These are phyloP conservation scores for Noctua fimbriata DNA, from an alignment of 2,888 invertebrate species.

Conservation along the genomic window DNA sequence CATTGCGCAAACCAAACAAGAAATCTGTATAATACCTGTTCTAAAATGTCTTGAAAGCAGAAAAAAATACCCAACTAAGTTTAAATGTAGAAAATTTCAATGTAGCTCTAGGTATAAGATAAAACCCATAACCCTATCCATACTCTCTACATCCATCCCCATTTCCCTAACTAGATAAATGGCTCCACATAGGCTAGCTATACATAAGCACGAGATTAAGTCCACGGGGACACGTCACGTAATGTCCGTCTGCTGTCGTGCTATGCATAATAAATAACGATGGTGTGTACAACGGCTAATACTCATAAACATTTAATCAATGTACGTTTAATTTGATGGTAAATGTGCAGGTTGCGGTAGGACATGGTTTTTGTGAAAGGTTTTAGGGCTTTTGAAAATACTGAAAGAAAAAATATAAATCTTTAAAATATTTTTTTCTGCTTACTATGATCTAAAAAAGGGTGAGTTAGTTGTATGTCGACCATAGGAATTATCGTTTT, in stretches of 20 bases:
- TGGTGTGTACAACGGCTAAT: constrained; percentile 55
- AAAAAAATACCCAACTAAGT: not conserved
- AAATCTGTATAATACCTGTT: not conserved
- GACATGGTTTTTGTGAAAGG: not conserved
- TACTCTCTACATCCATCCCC: constrained; percentile 23
- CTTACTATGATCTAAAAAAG: too few species aligned
- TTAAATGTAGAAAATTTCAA: not conserved
- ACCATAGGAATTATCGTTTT: not conserved
- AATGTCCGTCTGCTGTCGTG: constrained; percentile 67
- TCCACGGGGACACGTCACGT: constrained; percentile 65
- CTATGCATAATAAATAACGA: constrained; percentile 66
- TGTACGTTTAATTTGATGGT: constrained; percentile 56
- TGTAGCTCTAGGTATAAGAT: not conserved
- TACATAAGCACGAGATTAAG: constrained; percentile 63
- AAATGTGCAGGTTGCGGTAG: not conserved
- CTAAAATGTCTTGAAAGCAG: not conserved
- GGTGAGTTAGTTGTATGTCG: not conserved
- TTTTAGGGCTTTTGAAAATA: not conserved
- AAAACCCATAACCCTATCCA: constrained; percentile 25
- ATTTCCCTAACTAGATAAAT: constrained; percentile 63
- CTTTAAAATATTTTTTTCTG: too few species aligned
- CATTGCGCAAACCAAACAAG: not conserved
- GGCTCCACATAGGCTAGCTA: constrained; percentile 59
- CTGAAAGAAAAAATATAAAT: too few species aligned
- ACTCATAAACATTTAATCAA: constrained; percentile 62